Conservation (phyloP, 1,140 invertebrate genomes). For the Orchestia grillus region DNA sequence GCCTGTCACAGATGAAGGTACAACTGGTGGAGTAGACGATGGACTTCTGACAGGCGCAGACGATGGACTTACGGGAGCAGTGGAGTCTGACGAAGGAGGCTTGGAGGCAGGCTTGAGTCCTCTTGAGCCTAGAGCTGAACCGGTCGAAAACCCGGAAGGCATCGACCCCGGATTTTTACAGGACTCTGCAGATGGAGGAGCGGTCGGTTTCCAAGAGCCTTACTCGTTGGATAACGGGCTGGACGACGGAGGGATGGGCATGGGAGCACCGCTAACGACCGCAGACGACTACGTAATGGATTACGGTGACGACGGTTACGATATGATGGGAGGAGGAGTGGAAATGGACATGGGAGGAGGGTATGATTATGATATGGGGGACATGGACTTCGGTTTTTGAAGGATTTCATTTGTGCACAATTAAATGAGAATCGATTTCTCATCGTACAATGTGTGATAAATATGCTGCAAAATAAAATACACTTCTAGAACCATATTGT, state of each 20-base stretch:
- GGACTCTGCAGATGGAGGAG: neutral
- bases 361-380: conserved; percentile 25
- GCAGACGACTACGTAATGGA: neutral
- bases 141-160: neutral
- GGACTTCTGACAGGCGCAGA: neutral
- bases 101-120: conserved; percentile 25
- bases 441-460: neutral
- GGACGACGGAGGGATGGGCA: neutral
- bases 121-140: neutral
- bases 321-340: neutral
- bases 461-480: neutral
- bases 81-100: conserved; percentile 11
- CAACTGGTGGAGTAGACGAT: conserved; percentile 34
- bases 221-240: neutral
- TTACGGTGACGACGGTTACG: conserved; percentile 30
- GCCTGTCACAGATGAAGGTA: neutral
- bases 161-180: neutral
- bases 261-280: neutral
- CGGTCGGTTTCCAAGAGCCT: conserved; percentile 10
- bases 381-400: conserved; percentile 8
- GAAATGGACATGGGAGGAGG: conserved; percentile 27
- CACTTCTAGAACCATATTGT: neutral
- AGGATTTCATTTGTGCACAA: neutral
- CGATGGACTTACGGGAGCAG: neutral
- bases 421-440: neutral